phyloP scores from a whole-genome alignment of 2,888 invertebrate genomes.

The Clepsis dumicolana region DNA sequence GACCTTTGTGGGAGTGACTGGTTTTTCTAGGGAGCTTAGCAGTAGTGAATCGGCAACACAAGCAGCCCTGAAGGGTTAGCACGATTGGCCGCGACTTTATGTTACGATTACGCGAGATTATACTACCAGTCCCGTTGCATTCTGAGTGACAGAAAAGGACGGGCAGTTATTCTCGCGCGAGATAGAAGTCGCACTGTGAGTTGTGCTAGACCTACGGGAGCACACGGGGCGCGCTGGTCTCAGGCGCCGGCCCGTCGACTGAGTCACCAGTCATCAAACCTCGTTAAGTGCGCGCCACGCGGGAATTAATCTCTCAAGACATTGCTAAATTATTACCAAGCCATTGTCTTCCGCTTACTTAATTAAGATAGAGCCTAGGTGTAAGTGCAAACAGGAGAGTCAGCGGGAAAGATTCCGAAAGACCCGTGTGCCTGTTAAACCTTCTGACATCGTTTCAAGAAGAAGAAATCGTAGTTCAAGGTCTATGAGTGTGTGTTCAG shows the following conservation, averaged over 20 bases:
- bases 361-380: constrained; percentile 27
- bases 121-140: no score
- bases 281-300: constrained; percentile 62
- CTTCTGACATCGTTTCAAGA: background rate
- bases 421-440: background rate
- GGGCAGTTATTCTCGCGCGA: no score
- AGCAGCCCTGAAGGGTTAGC: no score
- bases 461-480: background rate
- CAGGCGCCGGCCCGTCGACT: constrained; percentile 73
- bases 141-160: no score
- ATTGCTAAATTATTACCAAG: constrained; percentile 50
- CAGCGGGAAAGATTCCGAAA: background rate
- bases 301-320: constrained; percentile 48
- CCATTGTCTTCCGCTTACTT: constrained; percentile 32
- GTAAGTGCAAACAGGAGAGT: background rate
- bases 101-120: background rate
- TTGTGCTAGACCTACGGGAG: constrained; percentile 53
- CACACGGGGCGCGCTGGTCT: constrained; percentile 56
- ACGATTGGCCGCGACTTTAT: no score
- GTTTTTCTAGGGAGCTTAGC: no score
- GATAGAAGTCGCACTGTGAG: no score
- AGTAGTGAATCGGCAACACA: background rate
- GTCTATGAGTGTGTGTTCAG: background rate
- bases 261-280: constrained; percentile 77
- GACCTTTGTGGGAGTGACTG: no score